Conservation (phyloP, 2,888 invertebrate genomes). For the Augiades crinisus region DNA sequence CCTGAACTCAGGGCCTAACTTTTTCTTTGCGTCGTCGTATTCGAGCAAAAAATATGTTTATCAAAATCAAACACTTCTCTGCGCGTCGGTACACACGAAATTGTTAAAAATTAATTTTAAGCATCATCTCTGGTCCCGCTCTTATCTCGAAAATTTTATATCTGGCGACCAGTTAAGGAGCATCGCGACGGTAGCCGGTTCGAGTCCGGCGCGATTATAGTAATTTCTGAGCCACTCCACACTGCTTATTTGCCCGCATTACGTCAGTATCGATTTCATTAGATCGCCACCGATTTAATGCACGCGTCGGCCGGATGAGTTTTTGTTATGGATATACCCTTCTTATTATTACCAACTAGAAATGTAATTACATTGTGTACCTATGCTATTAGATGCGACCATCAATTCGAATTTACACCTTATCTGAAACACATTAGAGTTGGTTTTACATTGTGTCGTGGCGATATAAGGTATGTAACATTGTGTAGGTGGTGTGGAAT, state of each 20-base stretch:
- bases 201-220: conserved; percentile 55
- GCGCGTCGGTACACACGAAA: background rate
- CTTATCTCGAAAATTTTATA: conserved; percentile 25
- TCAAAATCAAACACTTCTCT: background rate
- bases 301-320: conserved; percentile 58
- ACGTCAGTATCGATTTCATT: conserved; percentile 73
- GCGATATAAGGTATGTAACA: conserved; percentile 14
- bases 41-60: background rate
- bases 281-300: conserved; percentile 63
- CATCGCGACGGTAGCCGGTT: conserved; percentile 42
- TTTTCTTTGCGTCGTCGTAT: no score
- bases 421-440: background rate
- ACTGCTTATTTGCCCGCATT: conserved; percentile 59
- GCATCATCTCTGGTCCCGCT: background rate
- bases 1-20: no score
- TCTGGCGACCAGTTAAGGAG: conserved; percentile 7
- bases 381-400: conserved; percentile 31
- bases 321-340: conserved; percentile 53
- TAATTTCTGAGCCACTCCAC: conserved; percentile 55
- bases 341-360: conserved; percentile 55
- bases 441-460: background rate
- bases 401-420: background rate
- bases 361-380: conserved; percentile 57
- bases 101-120: conserved; percentile 6
- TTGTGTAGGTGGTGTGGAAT: conserved; percentile 44